These are phyloP conservation scores for Lucilia sericata DNA, from an alignment of 1,140 invertebrate species.

Conservation along the genomic window DNA sequence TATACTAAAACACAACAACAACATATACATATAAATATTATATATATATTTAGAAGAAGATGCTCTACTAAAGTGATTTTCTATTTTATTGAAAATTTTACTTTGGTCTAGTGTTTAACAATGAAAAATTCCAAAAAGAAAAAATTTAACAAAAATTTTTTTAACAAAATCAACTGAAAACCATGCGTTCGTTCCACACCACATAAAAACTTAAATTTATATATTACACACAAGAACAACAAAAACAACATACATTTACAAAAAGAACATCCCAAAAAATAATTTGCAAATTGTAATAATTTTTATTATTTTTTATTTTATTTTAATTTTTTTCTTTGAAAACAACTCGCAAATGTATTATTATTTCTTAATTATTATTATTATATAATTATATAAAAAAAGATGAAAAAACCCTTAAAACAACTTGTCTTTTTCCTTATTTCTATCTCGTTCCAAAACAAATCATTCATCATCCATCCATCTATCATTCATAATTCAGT, in stretches of 20 bases:
- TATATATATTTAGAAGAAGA: neutral
- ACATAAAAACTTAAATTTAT: slow-evolving; percentile 24
- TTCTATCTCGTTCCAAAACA: neutral
- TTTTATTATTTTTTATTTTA: slow-evolving; percentile 44
- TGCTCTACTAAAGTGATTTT: slow-evolving; percentile 8
- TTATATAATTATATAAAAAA: slow-evolving; percentile 47
- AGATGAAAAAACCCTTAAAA: slow-evolving; percentile 39
- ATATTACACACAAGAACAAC: slow-evolving; percentile 49
- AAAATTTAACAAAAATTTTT: neutral
- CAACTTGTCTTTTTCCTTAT: slow-evolving; percentile 36
- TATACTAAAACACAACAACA: slow-evolving; percentile 1
- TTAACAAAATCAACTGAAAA: neutral
- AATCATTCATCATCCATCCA: slow-evolving; percentile 14
- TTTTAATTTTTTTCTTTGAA: slow-evolving; percentile 39
- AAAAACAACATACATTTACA: slow-evolving; percentile 46
- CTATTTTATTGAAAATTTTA: slow-evolving; percentile 21
- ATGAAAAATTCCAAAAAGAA: slow-evolving; percentile 22
- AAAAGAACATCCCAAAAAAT: slow-evolving; percentile 37
- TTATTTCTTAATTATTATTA: slow-evolving; percentile 48
- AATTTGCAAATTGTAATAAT: slow-evolving; percentile 46
- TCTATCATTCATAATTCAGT: neutral
- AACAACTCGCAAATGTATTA: slow-evolving; percentile 50
- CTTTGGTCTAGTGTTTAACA: slow-evolving; percentile 10
- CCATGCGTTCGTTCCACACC: slow-evolving; percentile 5
- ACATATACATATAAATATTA: neutral